Percentiles rank a stretch among this genome's conserved stretches.
These are phyloP conservation scores for Mactra quadrangularis DNA, from an alignment of 1,140 invertebrate species.

Conservation along the genomic window DNA sequence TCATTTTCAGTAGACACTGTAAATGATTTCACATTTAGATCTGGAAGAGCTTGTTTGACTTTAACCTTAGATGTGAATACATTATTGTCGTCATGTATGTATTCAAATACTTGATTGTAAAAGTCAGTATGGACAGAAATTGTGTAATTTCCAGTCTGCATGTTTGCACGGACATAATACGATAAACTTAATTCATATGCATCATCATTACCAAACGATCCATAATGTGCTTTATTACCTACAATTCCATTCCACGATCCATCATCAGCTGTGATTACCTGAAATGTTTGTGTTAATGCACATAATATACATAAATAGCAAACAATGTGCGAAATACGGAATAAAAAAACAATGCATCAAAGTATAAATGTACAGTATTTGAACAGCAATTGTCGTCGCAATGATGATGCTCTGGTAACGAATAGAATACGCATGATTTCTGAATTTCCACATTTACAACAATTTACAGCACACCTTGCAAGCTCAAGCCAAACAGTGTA, in stretches of 20 bases:
- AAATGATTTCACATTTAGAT: slow-evolving; percentile 2
- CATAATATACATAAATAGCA: too few species aligned
- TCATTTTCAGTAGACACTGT: neutral
- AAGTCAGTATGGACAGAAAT: neutral
- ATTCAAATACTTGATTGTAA: slow-evolving; percentile 21
- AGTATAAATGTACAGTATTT: too few species aligned
- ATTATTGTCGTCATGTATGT: neutral
- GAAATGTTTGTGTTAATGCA: too few species aligned
- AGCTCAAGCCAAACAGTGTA: too few species aligned
- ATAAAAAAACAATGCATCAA: too few species aligned
- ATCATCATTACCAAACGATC: neutral
- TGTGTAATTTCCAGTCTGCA: slow-evolving; percentile 3
- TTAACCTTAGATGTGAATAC: neutral
- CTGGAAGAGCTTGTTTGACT: slow-evolving; percentile 19
- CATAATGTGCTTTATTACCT: neutral
- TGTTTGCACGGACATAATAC: neutral
- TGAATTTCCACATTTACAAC: too few species aligned
- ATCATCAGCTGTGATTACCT: too few species aligned
- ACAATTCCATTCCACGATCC: neutral
- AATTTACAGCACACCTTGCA: too few species aligned
- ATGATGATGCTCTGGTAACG: too few species aligned
- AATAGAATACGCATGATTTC: too few species aligned
- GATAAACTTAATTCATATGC: neutral
- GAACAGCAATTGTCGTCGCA: too few species aligned
- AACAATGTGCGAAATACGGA: too few species aligned